A percentile compares a stretch with the other conserved stretches of the same genome.
Conservation (phyloP, 2,888 invertebrate species). For the Rotaria socialis region DNA sequence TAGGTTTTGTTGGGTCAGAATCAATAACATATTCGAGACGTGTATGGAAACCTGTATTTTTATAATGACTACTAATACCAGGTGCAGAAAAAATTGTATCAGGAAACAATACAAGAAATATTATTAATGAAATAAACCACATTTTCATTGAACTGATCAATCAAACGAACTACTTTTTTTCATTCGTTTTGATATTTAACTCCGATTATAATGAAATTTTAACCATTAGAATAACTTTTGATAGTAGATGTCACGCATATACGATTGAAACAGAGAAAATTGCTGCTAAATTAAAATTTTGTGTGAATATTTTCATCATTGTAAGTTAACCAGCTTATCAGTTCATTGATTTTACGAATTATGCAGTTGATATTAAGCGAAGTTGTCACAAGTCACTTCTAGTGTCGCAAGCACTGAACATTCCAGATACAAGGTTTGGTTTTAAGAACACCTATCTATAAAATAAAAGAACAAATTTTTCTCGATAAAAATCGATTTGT, state of each 20-base stretch:
- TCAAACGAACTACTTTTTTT: neutral
- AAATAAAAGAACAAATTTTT: too few relatives aligned
- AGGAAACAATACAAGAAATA: neutral
- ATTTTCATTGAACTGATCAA: neutral
- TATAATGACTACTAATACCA: neutral
- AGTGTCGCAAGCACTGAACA: too few relatives aligned
- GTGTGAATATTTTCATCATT: too few relatives aligned
- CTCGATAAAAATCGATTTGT: too few relatives aligned
- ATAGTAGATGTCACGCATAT: neutral
- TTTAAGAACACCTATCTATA: too few relatives aligned
- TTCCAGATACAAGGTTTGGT: too few relatives aligned
- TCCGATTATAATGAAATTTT: neutral
- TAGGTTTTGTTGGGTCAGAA: neutral
- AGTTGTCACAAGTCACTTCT: too few relatives aligned
- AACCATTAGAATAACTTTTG: neutral
- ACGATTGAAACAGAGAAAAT: too few relatives aligned
- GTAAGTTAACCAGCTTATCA: too few relatives aligned
- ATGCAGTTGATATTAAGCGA: too few relatives aligned
- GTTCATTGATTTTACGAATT: too few relatives aligned
- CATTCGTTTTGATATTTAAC: neutral
- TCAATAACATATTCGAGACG: neutral
- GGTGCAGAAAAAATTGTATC: neutral
- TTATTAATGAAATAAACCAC: neutral
- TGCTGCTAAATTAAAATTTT: too few relatives aligned
- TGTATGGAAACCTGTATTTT: neutral